A percentile compares a stretch with the other conserved stretches of the same genome.
Evolutionary conservation across 2,113 vertebrate genomes (phyloP).

Genomic region (Tichodroma muraria): DNA sequence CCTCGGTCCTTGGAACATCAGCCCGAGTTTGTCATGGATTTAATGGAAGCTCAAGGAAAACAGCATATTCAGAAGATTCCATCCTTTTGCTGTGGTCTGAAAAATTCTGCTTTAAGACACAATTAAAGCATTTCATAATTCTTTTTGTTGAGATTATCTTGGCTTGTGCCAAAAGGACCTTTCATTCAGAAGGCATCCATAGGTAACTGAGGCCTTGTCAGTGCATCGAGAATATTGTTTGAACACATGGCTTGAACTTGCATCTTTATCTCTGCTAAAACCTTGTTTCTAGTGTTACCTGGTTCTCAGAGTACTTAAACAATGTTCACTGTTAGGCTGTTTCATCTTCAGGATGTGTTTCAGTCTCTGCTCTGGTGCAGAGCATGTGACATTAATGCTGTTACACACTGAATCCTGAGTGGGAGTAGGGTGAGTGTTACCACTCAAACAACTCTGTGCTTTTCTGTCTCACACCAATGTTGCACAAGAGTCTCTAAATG

Average conservation of each 20-base stretch:
- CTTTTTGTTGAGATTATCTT: background rate
- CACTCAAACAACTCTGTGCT: background rate
- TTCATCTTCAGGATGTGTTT: background rate
- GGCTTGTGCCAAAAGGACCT: background rate
- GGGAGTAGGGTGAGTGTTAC: background rate
- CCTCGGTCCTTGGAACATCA: background rate
- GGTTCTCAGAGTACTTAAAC: background rate
- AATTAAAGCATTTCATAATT: background rate
- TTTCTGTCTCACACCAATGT: accelerated
- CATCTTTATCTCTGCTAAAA: background rate
- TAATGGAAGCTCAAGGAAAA: background rate
- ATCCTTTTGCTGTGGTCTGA: background rate
- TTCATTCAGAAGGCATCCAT: background rate
- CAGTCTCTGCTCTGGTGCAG: background rate
- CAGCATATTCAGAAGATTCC: background rate
- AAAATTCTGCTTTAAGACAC: background rate
- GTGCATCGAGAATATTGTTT: background rate
- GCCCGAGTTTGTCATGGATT: background rate
- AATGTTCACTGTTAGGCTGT: accelerated
- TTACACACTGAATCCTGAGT: background rate
- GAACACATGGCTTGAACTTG: background rate
- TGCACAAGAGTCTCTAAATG: background rate
- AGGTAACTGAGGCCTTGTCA: background rate
- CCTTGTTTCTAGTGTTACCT: background rate
- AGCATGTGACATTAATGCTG: background rate